Evolutionary conservation across 2,888 invertebrate species (phyloP), one percentile per base, ranked within the genome.

Genomic region (Drosophila setosimentum): DNA sequence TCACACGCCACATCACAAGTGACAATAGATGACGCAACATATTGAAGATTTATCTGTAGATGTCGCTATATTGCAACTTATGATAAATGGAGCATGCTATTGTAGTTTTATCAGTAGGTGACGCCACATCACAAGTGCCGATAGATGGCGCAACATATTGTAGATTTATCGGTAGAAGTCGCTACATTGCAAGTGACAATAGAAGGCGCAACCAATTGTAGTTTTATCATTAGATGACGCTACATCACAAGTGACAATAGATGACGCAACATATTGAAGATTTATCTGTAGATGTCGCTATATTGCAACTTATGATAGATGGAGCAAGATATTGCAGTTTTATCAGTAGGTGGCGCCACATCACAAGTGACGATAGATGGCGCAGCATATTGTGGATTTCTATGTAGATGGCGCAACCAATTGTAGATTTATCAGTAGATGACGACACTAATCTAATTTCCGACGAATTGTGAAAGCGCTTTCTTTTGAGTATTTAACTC

Each of bases 401-500:
- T 13, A 18, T 8, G 11, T 3, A 73, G 73, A 30, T n/a, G n/a
- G n/a, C n/a, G n/a, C 32, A n/a, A 5, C 16, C 32, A 11, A 11
- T 21, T 8, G 2, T 4, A 6, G 21, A 32, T 35, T 4, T 3
- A 13, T 21, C 30, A 4, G 11, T 7, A 74, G 74, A 37, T 60
- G 69, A 54, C 64, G 68, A 50, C n/a, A 0, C 0, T n/a, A n/a
- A 29, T 6, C 16, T 27, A 57, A 67, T 57, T 74, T 21, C 60
- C 69, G 54, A 30, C 35, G 5, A 45, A 16, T 29, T 48, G 24
- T 16, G 16, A 30, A 2, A 21, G 64, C 83, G 68, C 7, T 62
- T 48, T 60, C 68, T 69, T 10, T 33, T 11, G 53, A 24, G 0
- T 32, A 21, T 2, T 45, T 10, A 0, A 0, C 21, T 33, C 1